phyloP scores from a whole-genome alignment of 2,113 vertebrate genomes.

The Eretmochelys imbricata region DNA sequence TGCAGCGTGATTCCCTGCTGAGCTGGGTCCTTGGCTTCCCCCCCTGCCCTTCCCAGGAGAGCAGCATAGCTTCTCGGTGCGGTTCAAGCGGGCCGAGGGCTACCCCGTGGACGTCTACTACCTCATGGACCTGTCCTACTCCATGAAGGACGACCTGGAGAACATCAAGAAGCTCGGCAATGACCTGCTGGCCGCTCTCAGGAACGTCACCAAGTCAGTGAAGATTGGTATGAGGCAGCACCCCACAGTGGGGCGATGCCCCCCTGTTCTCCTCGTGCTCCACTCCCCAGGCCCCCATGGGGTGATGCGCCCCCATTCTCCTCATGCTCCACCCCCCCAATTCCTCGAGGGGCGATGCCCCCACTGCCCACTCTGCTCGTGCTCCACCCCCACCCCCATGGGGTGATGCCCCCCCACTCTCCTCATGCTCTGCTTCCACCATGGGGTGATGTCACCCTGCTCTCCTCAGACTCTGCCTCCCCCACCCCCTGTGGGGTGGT shows the following conservation, averaged over 20 bases:
- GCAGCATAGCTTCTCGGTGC: slow-evolving; percentile 71
- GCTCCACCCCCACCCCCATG: no score
- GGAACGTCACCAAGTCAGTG: slow-evolving; percentile 70
- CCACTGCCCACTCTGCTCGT: no score
- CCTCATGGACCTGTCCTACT: slow-evolving; percentile 87
- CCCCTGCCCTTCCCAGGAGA: slow-evolving; percentile 51
- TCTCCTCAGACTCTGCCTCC: not conserved
- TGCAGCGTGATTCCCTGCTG: not conserved
- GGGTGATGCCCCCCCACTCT: not conserved
- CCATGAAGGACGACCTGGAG: slow-evolving; percentile 86
- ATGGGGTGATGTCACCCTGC: not conserved
- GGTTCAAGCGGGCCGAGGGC: slow-evolving; percentile 79
- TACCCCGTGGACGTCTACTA: slow-evolving; percentile 88
- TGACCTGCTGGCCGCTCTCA: slow-evolving; percentile 72
- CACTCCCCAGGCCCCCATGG: not conserved
- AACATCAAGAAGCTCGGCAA: slow-evolving; percentile 82
- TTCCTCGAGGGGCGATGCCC: no score
- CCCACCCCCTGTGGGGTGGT: no score
- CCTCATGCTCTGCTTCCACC: not conserved
- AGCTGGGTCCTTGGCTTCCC: no score
- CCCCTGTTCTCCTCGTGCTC: not conserved
- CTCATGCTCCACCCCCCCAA: no score
- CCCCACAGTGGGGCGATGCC: not conserved
- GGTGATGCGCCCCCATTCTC: no score
- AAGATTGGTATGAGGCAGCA: slow-evolving; percentile 75